Evolutionary conservation across 2,888 invertebrate genomes (phyloP).

Genomic region (Mimas tiliae): DNA sequence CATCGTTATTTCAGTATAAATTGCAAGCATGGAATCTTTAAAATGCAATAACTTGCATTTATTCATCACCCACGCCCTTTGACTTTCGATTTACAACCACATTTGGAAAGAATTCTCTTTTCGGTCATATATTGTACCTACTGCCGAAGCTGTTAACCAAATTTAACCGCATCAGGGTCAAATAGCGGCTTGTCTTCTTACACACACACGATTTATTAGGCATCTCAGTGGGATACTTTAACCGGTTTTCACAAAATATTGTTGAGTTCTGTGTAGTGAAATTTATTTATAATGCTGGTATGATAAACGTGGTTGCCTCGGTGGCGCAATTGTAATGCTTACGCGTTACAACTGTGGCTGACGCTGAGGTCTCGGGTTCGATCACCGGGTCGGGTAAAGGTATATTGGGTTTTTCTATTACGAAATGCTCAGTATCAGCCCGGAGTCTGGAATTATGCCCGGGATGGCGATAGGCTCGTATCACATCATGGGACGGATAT

Average conservation of each 20-base stretch:
- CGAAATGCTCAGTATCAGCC: too few relatives aligned
- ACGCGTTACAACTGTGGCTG: too few relatives aligned
- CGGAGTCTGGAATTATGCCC: too few relatives aligned
- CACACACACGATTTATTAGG: conserved; percentile 7
- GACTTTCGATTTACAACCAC: background rate
- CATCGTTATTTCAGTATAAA: too few relatives aligned
- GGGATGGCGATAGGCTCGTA: too few relatives aligned
- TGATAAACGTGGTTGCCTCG: too few relatives aligned
- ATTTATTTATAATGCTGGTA: background rate
- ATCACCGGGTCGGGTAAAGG: too few relatives aligned
- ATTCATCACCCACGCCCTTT: background rate
- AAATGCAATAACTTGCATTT: background rate
- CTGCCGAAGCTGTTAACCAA: background rate
- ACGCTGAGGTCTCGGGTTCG: too few relatives aligned
- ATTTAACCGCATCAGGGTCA: conserved; percentile 18
- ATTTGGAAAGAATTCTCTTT: background rate
- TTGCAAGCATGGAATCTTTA: too few relatives aligned
- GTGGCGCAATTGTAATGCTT: too few relatives aligned
- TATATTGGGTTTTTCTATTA: too few relatives aligned
- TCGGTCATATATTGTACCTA: background rate
- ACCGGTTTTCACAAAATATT: background rate
- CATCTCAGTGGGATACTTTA: background rate
- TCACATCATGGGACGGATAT: too few relatives aligned
- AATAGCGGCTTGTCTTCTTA: conserved; percentile 14
- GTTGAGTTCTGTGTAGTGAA: background rate